phyloP scores from a whole-genome alignment of 2,888 invertebrate genomes.

The Luperina nickerlii region DNA sequence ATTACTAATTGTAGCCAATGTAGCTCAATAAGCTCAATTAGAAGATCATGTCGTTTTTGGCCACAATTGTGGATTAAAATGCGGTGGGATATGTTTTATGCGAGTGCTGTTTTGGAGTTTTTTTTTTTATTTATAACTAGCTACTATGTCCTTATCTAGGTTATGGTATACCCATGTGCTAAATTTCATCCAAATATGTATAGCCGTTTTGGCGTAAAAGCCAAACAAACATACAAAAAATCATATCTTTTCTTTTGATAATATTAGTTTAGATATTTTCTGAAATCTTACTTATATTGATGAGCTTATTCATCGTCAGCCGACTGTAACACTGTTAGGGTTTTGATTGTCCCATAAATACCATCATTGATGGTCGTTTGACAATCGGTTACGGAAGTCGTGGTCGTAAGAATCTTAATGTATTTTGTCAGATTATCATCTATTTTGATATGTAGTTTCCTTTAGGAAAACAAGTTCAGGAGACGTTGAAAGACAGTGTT shows the following conservation, averaged over 20 bases:
- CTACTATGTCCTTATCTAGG: background rate
- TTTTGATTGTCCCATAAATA: constrained; percentile 2
- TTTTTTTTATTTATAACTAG: background rate
- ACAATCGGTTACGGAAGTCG: background rate
- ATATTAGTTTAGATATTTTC: background rate
- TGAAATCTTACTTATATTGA: background rate
- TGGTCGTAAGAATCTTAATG: background rate
- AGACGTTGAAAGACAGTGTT: background rate
- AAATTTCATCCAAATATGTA: background rate
- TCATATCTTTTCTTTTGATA: too few species aligned
- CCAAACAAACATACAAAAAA: too few species aligned
- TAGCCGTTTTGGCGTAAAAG: background rate
- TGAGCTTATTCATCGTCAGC: background rate
- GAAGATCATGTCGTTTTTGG: constrained; percentile 50
- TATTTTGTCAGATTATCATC: background rate
- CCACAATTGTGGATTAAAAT: constrained; percentile 31
- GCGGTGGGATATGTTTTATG: background rate
- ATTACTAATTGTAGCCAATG: constrained; percentile 82
- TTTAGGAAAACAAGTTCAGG: background rate
- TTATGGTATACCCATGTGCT: background rate
- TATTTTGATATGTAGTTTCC: background rate
- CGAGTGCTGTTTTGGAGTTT: background rate
- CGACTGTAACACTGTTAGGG: background rate
- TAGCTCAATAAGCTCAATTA: constrained; percentile 80
- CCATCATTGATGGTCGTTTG: background rate